Conservation (phyloP, 92 coral and sea anemone species). For the Diadumene lineata region DNA sequence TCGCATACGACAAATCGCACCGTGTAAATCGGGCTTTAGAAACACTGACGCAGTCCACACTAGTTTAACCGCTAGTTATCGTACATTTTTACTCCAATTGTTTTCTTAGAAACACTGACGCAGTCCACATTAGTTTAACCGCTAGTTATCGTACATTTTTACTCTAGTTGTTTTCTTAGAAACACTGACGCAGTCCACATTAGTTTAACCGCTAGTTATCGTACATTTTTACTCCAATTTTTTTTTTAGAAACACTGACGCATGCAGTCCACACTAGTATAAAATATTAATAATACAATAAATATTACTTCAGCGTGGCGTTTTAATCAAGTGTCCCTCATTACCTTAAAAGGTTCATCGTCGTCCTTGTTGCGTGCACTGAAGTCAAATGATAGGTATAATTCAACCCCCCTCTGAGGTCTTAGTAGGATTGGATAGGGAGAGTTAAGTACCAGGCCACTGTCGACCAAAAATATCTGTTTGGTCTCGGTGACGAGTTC, state of each 20-base stretch:
- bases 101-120: too few relatives aligned
- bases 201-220: too few relatives aligned
- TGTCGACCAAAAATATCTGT: conserved; percentile 74
- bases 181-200: too few relatives aligned
- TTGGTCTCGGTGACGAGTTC: conserved; percentile 38
- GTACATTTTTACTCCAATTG: too few relatives aligned
- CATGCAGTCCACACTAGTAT: neutral
- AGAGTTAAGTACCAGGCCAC: conserved; percentile 80
- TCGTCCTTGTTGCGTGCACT: conserved; percentile 75
- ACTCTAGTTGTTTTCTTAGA: too few relatives aligned
- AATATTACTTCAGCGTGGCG: neutral
- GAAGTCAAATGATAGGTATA: conserved; percentile 80
- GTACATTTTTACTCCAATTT: neutral
- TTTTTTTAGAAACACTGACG: neutral
- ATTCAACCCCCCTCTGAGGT: conserved; percentile 73
- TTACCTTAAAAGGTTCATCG: conserved; percentile 69
- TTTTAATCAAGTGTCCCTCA: neutral
- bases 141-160: too few relatives aligned
- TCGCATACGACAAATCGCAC: too few relatives aligned
- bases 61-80: too few relatives aligned
- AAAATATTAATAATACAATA: too few relatives aligned
- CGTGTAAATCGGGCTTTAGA: too few relatives aligned
- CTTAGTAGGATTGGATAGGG: conserved; percentile 81
- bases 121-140: too few relatives aligned
- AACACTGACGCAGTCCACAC: too few relatives aligned